Evolutionary conservation across 2,113 vertebrate species (phyloP).

Genomic region (Chamaea fasciata): DNA sequence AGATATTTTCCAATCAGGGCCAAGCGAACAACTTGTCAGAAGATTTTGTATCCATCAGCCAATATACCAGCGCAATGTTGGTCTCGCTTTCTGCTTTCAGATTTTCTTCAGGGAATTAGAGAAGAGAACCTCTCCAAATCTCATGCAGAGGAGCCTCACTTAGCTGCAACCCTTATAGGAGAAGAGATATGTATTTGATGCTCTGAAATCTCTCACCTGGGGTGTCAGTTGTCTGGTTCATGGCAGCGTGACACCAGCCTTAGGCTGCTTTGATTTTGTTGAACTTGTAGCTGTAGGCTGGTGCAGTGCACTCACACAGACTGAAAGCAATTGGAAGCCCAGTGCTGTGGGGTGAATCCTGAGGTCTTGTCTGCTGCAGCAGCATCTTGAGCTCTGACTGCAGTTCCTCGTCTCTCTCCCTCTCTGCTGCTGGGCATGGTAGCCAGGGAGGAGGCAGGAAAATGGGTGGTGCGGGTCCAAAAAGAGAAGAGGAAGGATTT

Average conservation of each 20-base stretch:
- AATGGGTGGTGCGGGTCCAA: neutral
- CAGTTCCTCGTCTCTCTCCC: neutral
- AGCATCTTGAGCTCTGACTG: neutral
- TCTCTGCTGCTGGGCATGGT: neutral
- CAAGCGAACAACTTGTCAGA: slow-evolving; percentile 45
- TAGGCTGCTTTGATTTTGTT: neutral
- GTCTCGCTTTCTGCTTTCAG: slow-evolving; percentile 37
- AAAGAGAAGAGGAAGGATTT: neutral
- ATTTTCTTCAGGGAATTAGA: slow-evolving; percentile 15
- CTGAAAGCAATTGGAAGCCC: neutral
- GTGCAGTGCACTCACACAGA: neutral
- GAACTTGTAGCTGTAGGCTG: neutral
- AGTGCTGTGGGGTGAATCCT: neutral
- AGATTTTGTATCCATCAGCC: slow-evolving; percentile 42
- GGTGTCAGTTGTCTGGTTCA: neutral
- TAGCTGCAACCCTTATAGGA: neutral
- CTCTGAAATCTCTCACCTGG: neutral
- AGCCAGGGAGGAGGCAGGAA: neutral
- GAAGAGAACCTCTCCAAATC: neutral
- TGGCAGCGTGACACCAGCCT: rapidly evolving
- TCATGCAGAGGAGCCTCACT: neutral
- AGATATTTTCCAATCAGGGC: slow-evolving; percentile 72
- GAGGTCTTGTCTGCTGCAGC: neutral
- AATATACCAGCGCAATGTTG: neutral
- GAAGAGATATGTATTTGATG: neutral